A percentile compares a stretch with the other conserved stretches of the same genome.
phyloP scores from a whole-genome alignment of 2,113 vertebrate genomes.

The Scatophagus argus region DNA sequence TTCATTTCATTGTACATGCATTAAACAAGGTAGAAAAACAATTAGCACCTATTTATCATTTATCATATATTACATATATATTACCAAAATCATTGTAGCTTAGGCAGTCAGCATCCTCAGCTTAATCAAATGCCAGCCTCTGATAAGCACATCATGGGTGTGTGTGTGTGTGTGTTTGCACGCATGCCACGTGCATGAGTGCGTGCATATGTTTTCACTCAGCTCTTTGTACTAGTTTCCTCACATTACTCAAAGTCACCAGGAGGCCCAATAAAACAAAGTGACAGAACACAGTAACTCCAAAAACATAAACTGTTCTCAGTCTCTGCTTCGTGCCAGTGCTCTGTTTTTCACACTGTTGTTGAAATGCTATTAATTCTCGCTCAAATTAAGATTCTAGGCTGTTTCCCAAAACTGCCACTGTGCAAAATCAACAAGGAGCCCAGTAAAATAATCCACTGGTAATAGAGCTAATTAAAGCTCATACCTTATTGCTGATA shows the following conservation, averaged over 20 bases:
- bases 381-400: slow-evolving; percentile 52
- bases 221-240: slow-evolving; percentile 59
- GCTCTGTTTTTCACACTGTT: slow-evolving; percentile 20
- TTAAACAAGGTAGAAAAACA: slow-evolving; percentile 22
- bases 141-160: slow-evolving; percentile 26
- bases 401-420: slow-evolving; percentile 59
- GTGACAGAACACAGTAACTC: slow-evolving; percentile 74
- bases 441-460: slow-evolving; percentile 35
- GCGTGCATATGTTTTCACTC: slow-evolving; percentile 70
- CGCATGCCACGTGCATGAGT: slow-evolving; percentile 22
- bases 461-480: slow-evolving; percentile 47
- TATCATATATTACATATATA: too few species aligned
- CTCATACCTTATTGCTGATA: slow-evolving; percentile 34
- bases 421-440: slow-evolving; percentile 56
- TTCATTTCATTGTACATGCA: slow-evolving; percentile 15
- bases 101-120: slow-evolving; percentile 13
- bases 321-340: slow-evolving; percentile 37
- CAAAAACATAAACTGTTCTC: slow-evolving; percentile 53
- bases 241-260: slow-evolving; percentile 69
- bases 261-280: slow-evolving; percentile 76
- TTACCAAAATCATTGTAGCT: too few species aligned
- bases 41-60: slow-evolving; percentile 39
- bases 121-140: slow-evolving; percentile 46
- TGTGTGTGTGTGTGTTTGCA: slow-evolving; percentile 14
- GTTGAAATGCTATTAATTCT: slow-evolving; percentile 52